Percentiles rank a stretch among this genome's conserved stretches.
Evolutionary conservation across 1,140 invertebrate species (phyloP).

Genomic region (Drosophila littoralis): DNA sequence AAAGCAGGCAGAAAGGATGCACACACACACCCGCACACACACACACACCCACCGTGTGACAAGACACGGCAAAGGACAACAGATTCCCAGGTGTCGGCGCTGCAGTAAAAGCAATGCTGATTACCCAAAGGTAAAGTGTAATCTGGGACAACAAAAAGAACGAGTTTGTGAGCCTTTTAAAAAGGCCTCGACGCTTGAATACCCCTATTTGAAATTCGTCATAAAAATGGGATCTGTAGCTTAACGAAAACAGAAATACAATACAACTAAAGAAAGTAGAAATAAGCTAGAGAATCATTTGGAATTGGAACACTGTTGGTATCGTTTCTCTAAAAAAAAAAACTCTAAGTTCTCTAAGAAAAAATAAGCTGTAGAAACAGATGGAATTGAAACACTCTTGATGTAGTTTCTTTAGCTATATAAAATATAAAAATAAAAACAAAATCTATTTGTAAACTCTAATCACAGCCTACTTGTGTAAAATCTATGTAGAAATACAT

Average conservation of each 20-base stretch:
- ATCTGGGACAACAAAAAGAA: constrained; percentile 21
- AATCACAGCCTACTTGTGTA: too few relatives aligned
- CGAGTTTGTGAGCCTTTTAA: not conserved
- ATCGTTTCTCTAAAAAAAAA: too few relatives aligned
- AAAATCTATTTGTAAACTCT: too few relatives aligned
- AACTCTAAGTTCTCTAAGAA: too few relatives aligned
- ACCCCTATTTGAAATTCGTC: not conserved
- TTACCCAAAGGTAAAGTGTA: constrained; percentile 71
- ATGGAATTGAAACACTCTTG: too few relatives aligned
- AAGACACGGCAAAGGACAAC: constrained; percentile 32
- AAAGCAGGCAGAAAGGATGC: constrained; percentile 41
- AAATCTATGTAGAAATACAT: too few relatives aligned
- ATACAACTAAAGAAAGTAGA: not conserved
- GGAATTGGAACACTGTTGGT: too few relatives aligned
- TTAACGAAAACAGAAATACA: not conserved
- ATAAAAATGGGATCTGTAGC: too few relatives aligned
- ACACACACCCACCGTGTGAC: constrained; percentile 5
- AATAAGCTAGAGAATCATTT: too few relatives aligned
- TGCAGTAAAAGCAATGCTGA: constrained; percentile 56
- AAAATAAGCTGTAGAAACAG: too few relatives aligned
- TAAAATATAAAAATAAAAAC: too few relatives aligned
- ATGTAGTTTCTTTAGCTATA: too few relatives aligned
- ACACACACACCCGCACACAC: constrained; percentile 20
- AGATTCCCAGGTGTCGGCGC: constrained; percentile 21
- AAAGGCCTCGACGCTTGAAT: not conserved